Evolutionary conservation across 1,140 invertebrate genomes (phyloP), one percentile per base, ranked within the genome.

Genomic region (Rhagoletis zephyria): DNA sequence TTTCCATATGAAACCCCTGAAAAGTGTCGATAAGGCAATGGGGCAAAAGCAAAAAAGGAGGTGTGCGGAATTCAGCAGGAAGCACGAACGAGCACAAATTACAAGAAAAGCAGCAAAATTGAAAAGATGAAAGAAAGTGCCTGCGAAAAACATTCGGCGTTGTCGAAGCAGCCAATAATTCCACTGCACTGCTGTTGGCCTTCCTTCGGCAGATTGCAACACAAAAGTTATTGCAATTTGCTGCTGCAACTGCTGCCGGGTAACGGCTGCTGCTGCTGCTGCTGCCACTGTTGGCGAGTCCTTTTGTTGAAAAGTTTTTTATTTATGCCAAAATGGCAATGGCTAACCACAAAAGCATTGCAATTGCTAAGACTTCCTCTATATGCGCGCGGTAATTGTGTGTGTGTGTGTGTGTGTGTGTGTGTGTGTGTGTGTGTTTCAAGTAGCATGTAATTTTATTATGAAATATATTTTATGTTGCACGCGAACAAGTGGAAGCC

Each of bases 191-290:
- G 61, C 61, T 67, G 64, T 3, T 77, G n/a, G 45, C 70, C 16
- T 10, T 51, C 0, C 16, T 10, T 56, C 14, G 19, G 51, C 74
- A 51, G 48, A 45, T 81, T 19, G 74, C 74, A 19, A n/a, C n/a
- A 9, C 12, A 81, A 56, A 81, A 81, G 74, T 81, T 81, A 81
- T 81, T 81, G 74, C 74, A 81, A 81, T 56, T 81, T 81, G 74
- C 48, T 48, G 70, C 70, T 16, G 74, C 74, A 63, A 63, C n/a
- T 63, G 64, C 64, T 67, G 63, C 63, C 63, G 4, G 9, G 9
- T 64, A 30, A 64, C 10, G 9, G 16, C 10, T 64, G 16, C 10
- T 48, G 4, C 70, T 45, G 4, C 70, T 45, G 16, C 67, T 12
- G 40, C 67, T 10, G 40, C 10, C 67, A 42, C 67, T 42, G 40